Evolutionary conservation across 2,888 invertebrate genomes (phyloP), one percentile per base, ranked within the genome.

Genomic region (Frankliniella fusca): DNA sequence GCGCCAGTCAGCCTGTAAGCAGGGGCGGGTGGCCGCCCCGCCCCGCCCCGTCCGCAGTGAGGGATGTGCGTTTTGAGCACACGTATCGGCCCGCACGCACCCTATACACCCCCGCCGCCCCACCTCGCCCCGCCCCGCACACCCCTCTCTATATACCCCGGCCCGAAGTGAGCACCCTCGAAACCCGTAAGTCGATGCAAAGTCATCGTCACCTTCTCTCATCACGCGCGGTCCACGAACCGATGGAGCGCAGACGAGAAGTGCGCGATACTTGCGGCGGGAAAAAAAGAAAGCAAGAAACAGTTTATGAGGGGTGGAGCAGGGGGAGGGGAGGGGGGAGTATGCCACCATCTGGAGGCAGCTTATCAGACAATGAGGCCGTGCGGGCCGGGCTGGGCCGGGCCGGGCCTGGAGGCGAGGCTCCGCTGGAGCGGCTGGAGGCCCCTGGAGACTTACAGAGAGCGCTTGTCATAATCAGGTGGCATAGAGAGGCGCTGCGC

Each of bases 1-100:
- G 70, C 70, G 70, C 70, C 70, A 76, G 70, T 76, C 70, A 76
- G 70, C 70, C 70, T 76, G 27, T 23, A 76, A 27, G 70, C 38
- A 38, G 38, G 38, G 38, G 38, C 38, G 38, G 38, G 38, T 38
- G 38, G 54, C 54, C 54, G 54, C 12, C 15, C 15, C 54, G 54
- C 54, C 54, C 15, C 54, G 54, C 54, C 54, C 15, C 54, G 18
- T 9, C 38, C 38, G 38, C 38, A 38, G 38, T 38, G 38, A 38
- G 38, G 38, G 38, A 38, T 38, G 38, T 38, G 38, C 38, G 38
- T 38, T 38, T 38, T 38, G 38, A 38, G 38, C 38, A 38, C 38
- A 38, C 38, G 38, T 38, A 38, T 38, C 38, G 38, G 38, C 38
- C 38, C 38, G 2, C 38, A 38, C 38, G 38, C 38, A 38, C 38